Conservation (phyloP, 2,888 invertebrate species). For the Aleiodes testaceus region DNA sequence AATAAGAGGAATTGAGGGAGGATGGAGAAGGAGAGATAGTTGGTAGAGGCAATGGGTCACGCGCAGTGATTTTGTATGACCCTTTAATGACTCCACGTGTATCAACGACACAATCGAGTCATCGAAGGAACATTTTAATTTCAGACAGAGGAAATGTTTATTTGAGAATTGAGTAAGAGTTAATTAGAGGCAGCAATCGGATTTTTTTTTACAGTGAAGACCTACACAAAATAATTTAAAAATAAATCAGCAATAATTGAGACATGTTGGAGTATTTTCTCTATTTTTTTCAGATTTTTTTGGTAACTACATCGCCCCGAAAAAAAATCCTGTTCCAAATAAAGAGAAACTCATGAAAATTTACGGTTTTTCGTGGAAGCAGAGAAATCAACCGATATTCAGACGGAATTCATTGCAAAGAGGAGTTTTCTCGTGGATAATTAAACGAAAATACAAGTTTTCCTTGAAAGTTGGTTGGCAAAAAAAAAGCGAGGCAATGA, state of each 20-base stretch:
- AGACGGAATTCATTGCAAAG: too few relatives aligned
- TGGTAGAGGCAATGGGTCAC: slow-evolving; percentile 45
- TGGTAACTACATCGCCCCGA: too few relatives aligned
- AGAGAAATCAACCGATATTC: too few relatives aligned
- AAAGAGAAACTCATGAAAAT: too few relatives aligned
- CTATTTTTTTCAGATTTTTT: too few relatives aligned
- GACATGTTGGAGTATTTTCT: too few relatives aligned
- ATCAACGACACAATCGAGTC: slow-evolving; percentile 7
- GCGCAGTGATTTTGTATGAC: slow-evolving; percentile 51
- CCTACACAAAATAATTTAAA: too few relatives aligned
- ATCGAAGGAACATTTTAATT: slow-evolving; percentile 11
- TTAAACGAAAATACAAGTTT: slow-evolving; percentile 7
- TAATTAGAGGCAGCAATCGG: too few relatives aligned
- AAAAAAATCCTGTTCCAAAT: too few relatives aligned
- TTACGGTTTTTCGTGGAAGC: too few relatives aligned
- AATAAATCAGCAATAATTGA: too few relatives aligned
- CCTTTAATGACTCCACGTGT: slow-evolving; percentile 51
- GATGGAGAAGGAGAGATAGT: not conserved
- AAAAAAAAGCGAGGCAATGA: not conserved
- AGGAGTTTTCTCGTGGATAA: not conserved
- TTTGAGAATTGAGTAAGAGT: not conserved
- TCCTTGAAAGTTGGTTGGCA: slow-evolving; percentile 8
- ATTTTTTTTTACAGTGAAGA: not conserved
- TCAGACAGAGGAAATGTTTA: not conserved
- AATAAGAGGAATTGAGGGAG: slow-evolving; percentile 38